phyloP scores from a whole-genome alignment of 2,888 invertebrate genomes.

The Heliconius ismenius region DNA sequence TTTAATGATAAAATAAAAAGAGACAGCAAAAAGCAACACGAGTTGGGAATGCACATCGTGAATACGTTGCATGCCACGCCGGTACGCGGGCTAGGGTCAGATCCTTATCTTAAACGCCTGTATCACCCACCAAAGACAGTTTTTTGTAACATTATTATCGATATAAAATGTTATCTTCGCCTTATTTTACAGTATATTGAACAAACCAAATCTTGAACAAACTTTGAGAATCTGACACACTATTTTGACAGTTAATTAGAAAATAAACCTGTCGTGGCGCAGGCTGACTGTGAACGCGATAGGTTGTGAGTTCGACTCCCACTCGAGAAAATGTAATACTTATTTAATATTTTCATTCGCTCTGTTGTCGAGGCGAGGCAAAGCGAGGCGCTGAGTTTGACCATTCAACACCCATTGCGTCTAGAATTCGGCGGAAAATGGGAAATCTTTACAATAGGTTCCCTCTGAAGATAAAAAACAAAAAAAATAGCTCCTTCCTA shows the following conservation, averaged over 20 bases:
- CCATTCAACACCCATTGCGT: too few species aligned
- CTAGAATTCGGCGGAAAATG: too few species aligned
- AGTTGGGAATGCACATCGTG: conserved; percentile 72
- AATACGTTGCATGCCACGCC: conserved; percentile 73
- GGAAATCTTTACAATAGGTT: too few species aligned
- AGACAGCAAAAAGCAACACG: conserved; percentile 50
- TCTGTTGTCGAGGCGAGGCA: too few species aligned
- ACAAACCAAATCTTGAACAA: conserved; percentile 41
- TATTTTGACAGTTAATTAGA: conserved; percentile 34
- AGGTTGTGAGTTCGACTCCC: too few species aligned
- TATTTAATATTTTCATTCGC: too few species aligned
- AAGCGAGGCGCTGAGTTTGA: too few species aligned
- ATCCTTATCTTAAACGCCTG: conserved; percentile 81
- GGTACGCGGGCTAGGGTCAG: conserved; percentile 73
- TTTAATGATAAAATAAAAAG: conserved; percentile 59
- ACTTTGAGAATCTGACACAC: conserved; percentile 43
- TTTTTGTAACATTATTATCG: conserved; percentile 77
- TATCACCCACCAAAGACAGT: conserved; percentile 79
- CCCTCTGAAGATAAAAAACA: too few species aligned
- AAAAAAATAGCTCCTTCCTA: neutral
- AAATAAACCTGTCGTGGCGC: neutral
- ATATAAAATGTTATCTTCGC: conserved; percentile 64
- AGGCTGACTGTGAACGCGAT: too few species aligned
- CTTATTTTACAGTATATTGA: conserved; percentile 54
- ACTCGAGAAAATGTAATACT: too few species aligned